phyloP scores from a whole-genome alignment of 2,888 invertebrate genomes.

The Globia sparganii region DNA sequence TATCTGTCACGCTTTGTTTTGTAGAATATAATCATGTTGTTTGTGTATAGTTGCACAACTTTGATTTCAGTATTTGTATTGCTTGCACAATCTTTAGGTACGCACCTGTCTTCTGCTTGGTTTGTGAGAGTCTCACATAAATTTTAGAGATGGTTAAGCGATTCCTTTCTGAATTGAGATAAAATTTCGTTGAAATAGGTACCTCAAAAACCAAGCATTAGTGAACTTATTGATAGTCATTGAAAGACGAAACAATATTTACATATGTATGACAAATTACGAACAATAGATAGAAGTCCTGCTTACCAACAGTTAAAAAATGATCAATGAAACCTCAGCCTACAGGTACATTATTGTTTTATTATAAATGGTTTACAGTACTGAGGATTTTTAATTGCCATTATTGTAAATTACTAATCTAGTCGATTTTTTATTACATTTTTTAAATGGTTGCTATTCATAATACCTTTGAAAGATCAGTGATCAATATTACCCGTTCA shows the following conservation, averaged over 20 bases:
- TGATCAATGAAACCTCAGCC: constrained; percentile 49
- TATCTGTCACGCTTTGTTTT: constrained; percentile 32
- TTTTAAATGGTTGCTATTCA: constrained; percentile 31
- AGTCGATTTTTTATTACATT: constrained; percentile 41
- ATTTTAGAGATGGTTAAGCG: not conserved
- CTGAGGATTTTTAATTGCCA: constrained; percentile 35
- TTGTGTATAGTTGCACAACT: not conserved
- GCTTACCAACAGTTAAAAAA: constrained; percentile 6
- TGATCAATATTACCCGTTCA: constrained; percentile 44
- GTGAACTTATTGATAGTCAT: constrained; percentile 20
- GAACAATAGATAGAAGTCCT: not conserved
- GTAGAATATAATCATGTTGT: not conserved
- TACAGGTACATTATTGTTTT: constrained; percentile 33
- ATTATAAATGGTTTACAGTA: constrained; percentile 35
- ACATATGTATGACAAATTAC: not conserved
- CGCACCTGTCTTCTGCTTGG: not conserved
- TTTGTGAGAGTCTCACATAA: not conserved
- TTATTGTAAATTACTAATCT: constrained; percentile 41
- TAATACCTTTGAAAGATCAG: constrained; percentile 41
- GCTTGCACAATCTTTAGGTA: not conserved
- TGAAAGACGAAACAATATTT: constrained; percentile 13
- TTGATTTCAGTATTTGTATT: constrained; percentile 1
- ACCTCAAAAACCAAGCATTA: not conserved
- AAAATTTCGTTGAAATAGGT: not conserved
- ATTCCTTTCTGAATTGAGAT: not conserved